Evolutionary conservation across 2,888 invertebrate species (phyloP), one percentile per base, ranked within the genome.

Genomic region (Tuberolachnus salignus): DNA sequence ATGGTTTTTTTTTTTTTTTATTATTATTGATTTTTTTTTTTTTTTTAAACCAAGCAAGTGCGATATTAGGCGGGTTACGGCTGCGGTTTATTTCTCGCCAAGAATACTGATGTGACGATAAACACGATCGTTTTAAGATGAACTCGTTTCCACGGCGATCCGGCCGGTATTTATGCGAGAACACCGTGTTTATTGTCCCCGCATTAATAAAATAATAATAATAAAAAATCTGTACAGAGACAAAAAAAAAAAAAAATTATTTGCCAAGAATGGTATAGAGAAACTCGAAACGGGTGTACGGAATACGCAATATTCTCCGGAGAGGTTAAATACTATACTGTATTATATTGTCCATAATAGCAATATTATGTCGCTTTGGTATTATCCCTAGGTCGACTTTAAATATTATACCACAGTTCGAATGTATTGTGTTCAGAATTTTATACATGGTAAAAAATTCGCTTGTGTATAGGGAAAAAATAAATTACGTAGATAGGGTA

Each of bases 241-340:
- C 44, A 71, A 69, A 26, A 69, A 69, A 49, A 49, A 49, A 70
- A 57, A 59, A 59, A 16, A 26, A 64, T 42, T 51, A 11, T 34
- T 13, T 59, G 63, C 73, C 73, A 64, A 64, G 53, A 64, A 74
- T 74, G 73, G 73, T 74, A 74, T 49, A 72, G 53, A 64, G 53
- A 74, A 74, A 74, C 73, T 74, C 64, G 73, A 64, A 74, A 63
- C 11, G 21, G 51, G 34, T 73, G 51, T 49, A 21, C 21, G 14
- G 63, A 73, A 73, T 63, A 73, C 34, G 21, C 51, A 63, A 73
- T 74, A 19, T 53, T 63, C 49, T 61, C 16, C 10, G 46, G 26
- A 49, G 26, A 61, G 49, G 8, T 63, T 55, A 51, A 57, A 57
- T 44, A 55, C 21, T 70, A n/a, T 44, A 42, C 10, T 44, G 19